Conservation (phyloP, 2,113 vertebrate genomes). For the Martes martes region DNA sequence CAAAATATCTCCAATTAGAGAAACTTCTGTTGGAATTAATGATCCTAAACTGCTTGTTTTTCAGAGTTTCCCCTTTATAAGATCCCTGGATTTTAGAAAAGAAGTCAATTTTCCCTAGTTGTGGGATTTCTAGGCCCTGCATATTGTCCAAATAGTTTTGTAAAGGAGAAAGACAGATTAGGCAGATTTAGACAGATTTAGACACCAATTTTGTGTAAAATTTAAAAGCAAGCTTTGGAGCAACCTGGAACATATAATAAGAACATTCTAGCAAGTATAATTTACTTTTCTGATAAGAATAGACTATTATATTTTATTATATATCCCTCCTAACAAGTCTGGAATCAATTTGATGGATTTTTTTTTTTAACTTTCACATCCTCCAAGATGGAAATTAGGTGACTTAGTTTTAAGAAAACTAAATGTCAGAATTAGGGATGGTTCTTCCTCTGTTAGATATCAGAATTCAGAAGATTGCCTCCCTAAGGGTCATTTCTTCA, state of each 20-base stretch:
- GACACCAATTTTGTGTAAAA: background rate
- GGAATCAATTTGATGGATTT: background rate
- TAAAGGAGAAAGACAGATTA: conserved; percentile 9
- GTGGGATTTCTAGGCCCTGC: background rate
- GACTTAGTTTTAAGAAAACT: conserved; percentile 9
- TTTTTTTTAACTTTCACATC: background rate
- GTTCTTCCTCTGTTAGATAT: background rate
- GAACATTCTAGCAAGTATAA: background rate
- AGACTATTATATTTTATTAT: background rate
- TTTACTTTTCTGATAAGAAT: conserved; percentile 22
- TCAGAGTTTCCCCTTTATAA: conserved; percentile 11
- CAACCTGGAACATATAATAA: background rate
- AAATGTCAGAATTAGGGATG: background rate
- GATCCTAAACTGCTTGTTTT: background rate
- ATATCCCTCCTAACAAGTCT: background rate
- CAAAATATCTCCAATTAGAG: background rate
- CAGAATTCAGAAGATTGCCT: background rate
- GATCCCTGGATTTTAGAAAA: background rate
- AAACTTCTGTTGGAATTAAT: background rate
- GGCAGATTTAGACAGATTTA: background rate
- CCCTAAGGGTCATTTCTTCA: background rate
- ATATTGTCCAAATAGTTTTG: conserved; percentile 11
- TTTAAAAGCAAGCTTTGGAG: background rate
- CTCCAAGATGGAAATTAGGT: background rate
- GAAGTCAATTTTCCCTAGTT: background rate